Percentiles rank a stretch among this genome's conserved stretches.
Evolutionary conservation across 2,113 vertebrate genomes (phyloP).

Genomic region (Camelus bactrianus): DNA sequence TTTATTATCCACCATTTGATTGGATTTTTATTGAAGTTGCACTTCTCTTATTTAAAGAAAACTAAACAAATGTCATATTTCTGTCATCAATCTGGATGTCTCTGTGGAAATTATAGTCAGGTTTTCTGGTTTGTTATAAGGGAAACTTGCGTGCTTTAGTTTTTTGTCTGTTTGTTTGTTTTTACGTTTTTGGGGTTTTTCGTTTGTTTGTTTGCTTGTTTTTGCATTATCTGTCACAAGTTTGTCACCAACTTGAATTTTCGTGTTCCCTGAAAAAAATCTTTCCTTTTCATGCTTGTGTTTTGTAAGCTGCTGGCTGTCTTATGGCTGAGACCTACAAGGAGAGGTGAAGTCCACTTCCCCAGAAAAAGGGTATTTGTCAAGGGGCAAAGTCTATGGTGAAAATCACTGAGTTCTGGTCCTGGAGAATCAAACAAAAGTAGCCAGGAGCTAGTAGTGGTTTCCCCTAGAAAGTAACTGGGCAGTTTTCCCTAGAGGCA

Average conservation of each 20-base stretch:
- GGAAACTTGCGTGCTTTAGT: not conserved
- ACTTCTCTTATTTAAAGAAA: conserved; percentile 78
- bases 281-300: conserved; percentile 13
- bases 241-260: not conserved
- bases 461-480: not conserved
- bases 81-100: conserved; percentile 70
- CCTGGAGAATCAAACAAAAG: not conserved
- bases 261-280: not conserved
- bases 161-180: not conserved
- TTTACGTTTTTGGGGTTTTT: not conserved
- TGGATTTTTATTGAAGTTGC: conserved; percentile 78
- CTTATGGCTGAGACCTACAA: not conserved
- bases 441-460: not conserved
- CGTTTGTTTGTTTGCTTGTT: not conserved
- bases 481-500: not conserved
- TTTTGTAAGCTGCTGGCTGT: not conserved
- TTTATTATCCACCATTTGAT: conserved; percentile 74
- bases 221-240: conserved; percentile 1
- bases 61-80: conserved; percentile 67
- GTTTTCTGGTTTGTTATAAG: conserved; percentile 3
- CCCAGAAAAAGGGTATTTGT: not conserved
- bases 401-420: not conserved
- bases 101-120: conserved; percentile 51
- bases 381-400: not conserved
- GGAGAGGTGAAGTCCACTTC: not conserved